Evolutionary conservation across 2,797 vertebrate genomes (phyloP).

Genomic region (Astyanax mexicanus): DNA sequence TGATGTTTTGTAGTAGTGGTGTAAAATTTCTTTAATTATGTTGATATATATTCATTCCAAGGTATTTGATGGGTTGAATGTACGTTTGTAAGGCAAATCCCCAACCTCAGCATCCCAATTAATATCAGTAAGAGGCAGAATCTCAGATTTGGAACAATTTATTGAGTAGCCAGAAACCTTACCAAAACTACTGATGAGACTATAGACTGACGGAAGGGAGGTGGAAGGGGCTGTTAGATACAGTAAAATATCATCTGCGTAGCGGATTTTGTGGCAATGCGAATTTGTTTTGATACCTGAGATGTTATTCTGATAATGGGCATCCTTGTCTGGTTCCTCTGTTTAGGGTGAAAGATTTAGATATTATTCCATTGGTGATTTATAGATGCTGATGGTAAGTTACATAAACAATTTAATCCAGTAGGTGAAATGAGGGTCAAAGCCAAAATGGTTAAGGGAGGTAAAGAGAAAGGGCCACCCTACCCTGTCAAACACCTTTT

Average conservation of each 20-base stretch:
- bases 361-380: not conserved
- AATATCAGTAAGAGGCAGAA: not conserved
- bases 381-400: not conserved
- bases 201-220: not conserved
- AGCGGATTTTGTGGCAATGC: not conserved
- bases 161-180: too few species aligned
- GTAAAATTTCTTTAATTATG: too few species aligned
- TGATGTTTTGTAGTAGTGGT: too few species aligned
- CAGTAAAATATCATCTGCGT: slow-evolving; percentile 11
- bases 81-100: not conserved
- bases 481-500: slow-evolving; percentile 14
- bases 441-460: too few species aligned
- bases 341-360: too few species aligned
- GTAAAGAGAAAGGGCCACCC: slow-evolving; percentile 6
- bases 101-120: not conserved
- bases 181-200: not conserved
- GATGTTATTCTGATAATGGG: too few species aligned
- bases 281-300: too few species aligned
- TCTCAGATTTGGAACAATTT: not conserved
- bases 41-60: too few species aligned
- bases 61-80: too few species aligned
- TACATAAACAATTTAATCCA: not conserved
- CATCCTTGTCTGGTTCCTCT: too few species aligned
- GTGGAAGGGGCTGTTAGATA: not conserved
- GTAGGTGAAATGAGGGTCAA: not conserved